phyloP scores from a whole-genome alignment of 1,140 invertebrate species.

The Octopus bimaculoides region DNA sequence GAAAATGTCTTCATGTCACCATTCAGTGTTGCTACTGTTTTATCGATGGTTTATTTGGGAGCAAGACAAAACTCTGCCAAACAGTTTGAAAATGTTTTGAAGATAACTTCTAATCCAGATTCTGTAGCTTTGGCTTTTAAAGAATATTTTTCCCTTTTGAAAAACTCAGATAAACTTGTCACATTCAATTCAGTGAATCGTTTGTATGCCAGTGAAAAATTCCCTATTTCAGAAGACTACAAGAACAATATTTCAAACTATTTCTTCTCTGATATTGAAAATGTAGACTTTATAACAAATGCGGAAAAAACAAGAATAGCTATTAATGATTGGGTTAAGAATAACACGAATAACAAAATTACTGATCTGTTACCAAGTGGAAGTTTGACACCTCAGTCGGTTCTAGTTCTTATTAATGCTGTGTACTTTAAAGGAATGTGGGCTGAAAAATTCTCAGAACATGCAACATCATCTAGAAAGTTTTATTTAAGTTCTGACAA shows the following conservation, averaged over 20 bases:
- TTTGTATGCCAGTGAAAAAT: conserved; percentile 65
- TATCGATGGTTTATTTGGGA: conserved; percentile 78
- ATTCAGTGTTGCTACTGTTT: conserved; percentile 78
- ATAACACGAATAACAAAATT: conserved; percentile 68
- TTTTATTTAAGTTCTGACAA: conserved; percentile 71
- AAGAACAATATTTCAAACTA: conserved; percentile 21
- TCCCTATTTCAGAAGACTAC: background rate
- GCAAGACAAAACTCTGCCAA: conserved; percentile 69
- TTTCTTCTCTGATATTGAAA: conserved; percentile 16
- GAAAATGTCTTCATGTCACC: conserved; percentile 84
- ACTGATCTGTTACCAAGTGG: conserved; percentile 59
- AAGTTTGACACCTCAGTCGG: conserved; percentile 60
- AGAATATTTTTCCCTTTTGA: conserved; percentile 66
- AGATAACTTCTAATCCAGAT: background rate
- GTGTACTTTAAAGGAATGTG: conserved; percentile 77
- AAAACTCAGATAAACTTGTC: conserved; percentile 63
- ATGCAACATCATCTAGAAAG: conserved; percentile 60
- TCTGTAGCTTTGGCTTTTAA: conserved; percentile 11
- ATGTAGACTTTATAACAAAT: conserved; percentile 19
- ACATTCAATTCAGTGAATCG: conserved; percentile 75
- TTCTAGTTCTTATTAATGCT: conserved; percentile 72
- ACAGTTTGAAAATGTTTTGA: conserved; percentile 22
- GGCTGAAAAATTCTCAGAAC: conserved; percentile 68
- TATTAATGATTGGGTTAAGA: conserved; percentile 70
- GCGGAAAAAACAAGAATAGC: conserved; percentile 35